A percentile compares a stretch with the other conserved stretches of the same genome.
phyloP scores from a whole-genome alignment of 1,140 invertebrate species.

The Stenopsyche tienmushanensis region DNA sequence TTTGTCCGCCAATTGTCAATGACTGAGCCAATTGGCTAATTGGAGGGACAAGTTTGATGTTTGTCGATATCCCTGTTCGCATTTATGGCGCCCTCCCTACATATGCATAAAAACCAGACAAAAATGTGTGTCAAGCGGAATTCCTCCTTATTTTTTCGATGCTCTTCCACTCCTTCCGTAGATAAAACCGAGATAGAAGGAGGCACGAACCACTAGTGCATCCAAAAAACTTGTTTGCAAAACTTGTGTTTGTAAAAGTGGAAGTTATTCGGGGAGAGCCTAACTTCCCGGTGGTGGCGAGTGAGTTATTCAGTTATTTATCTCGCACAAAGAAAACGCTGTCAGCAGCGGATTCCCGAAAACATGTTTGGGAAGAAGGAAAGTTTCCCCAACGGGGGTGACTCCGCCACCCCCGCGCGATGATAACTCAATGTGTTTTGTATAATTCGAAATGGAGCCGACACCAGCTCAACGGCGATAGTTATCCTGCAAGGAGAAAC shows the following conservation, averaged over 20 bases:
- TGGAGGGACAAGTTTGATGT: too few relatives aligned
- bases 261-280: constrained; percentile 33
- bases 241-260: constrained; percentile 37
- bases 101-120: too few relatives aligned
- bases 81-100: too few relatives aligned
- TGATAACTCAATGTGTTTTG: constrained; percentile 11
- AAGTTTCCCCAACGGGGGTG: constrained; percentile 2
- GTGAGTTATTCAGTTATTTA: constrained; percentile 43
- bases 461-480: too few relatives aligned
- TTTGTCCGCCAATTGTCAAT: too few relatives aligned
- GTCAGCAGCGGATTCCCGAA: constrained; percentile 38
- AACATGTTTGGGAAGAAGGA: constrained; percentile 35
- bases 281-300: constrained; percentile 33
- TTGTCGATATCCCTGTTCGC: too few relatives aligned
- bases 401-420: not conserved
- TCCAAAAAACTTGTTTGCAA: constrained; percentile 26
- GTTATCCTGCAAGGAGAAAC: too few relatives aligned
- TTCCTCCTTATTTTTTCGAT: too few relatives aligned
- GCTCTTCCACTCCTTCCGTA: too few relatives aligned
- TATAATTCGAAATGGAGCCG: constrained; percentile 5
- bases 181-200: constrained; percentile 5
- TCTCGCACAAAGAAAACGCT: constrained; percentile 40
- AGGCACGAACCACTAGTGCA: not conserved
- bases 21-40: too few relatives aligned
- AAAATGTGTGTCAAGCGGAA: too few relatives aligned